These are phyloP conservation scores for Xanthia icteritia DNA, from an alignment of 2,888 invertebrate genomes.

Conservation along the genomic window DNA sequence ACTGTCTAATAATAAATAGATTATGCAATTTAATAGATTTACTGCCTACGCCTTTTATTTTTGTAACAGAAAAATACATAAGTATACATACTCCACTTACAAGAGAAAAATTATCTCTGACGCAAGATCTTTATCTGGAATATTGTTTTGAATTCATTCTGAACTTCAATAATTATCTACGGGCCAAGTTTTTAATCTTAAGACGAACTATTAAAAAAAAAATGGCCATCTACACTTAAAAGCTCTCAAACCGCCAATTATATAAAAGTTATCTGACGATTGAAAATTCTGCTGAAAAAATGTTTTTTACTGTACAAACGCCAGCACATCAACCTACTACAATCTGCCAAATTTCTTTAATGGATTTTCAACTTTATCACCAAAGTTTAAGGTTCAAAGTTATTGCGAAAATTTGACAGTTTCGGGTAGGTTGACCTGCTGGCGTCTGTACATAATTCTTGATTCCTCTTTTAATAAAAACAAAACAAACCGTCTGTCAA, in stretches of 20 bases:
- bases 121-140: constrained; percentile 17
- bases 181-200: not conserved
- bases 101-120: constrained; percentile 14
- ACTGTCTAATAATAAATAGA: constrained; percentile 73
- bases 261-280: not conserved
- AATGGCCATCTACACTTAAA: too few relatives aligned
- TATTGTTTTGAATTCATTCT: constrained; percentile 5
- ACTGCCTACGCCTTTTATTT: constrained; percentile 63
- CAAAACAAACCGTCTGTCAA: not conserved
- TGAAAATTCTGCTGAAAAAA: not conserved
- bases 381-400: too few relatives aligned
- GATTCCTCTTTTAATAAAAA: not conserved
- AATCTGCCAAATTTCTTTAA: too few relatives aligned
- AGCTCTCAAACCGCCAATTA: not conserved
- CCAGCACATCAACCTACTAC: too few relatives aligned
- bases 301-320: not conserved
- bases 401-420: too few relatives aligned
- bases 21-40: constrained; percentile 74
- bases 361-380: too few relatives aligned
- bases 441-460: not conserved
- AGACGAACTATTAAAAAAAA: not conserved
- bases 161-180: not conserved
- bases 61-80: constrained; percentile 41
- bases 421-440: too few relatives aligned
- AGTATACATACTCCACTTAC: constrained; percentile 1